Conservation (phyloP, 2,797 vertebrate species). For the Poecile montanus region DNA sequence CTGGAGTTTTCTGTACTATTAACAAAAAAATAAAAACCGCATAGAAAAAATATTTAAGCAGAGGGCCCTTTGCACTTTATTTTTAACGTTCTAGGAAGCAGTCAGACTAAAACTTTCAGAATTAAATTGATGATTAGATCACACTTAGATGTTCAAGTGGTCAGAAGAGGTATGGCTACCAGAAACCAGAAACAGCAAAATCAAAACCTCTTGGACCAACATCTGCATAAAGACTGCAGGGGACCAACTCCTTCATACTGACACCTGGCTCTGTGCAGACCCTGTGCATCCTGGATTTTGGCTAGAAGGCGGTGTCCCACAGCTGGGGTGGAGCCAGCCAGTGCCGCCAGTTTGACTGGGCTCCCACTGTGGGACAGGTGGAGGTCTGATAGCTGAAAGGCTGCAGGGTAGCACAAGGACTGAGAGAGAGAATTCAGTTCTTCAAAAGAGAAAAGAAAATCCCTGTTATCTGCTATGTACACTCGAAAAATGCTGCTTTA, state of each 20-base stretch:
- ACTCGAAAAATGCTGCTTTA: background rate
- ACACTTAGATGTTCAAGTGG: background rate
- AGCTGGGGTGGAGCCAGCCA: background rate
- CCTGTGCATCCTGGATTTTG: background rate
- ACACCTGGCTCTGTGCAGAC: background rate
- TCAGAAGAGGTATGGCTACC: background rate
- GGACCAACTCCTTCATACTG: background rate
- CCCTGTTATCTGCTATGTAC: background rate
- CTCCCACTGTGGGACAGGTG: background rate
- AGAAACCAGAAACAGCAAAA: background rate
- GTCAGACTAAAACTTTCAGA: background rate
- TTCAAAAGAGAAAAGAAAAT: background rate
- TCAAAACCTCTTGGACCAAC: background rate
- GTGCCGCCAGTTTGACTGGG: background rate
- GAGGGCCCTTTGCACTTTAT: background rate
- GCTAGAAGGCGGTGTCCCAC: background rate
- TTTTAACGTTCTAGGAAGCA: background rate
- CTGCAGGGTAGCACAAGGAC: background rate
- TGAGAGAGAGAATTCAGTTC: background rate
- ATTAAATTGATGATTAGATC: background rate
- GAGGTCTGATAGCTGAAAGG: background rate
- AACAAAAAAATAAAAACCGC: background rate
- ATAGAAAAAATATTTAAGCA: background rate
- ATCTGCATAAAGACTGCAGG: background rate
- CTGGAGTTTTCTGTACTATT: background rate